Conservation (phyloP, 2,797 vertebrate species). For the Crax fasciolata region DNA sequence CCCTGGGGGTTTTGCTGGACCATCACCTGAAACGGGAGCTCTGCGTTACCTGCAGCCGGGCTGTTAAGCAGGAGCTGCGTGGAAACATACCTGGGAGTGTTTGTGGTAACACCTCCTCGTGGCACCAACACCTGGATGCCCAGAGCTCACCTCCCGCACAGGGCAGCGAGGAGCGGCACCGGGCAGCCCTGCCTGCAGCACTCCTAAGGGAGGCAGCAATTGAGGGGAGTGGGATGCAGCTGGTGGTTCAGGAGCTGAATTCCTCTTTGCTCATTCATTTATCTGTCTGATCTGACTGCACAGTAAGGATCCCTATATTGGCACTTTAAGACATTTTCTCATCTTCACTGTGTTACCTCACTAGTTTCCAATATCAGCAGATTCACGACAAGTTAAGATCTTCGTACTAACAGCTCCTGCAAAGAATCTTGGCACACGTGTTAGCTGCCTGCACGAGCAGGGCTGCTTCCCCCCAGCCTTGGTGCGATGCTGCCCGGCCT, state of each 20-base stretch:
- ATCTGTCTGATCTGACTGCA: background rate
- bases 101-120: background rate
- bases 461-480: background rate
- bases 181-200: background rate
- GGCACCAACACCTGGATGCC: no score
- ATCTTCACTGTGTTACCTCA: slow-evolving; percentile 9
- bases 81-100: background rate
- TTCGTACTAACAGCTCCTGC: background rate
- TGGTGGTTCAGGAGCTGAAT: background rate
- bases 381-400: background rate
- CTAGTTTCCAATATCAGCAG: background rate
- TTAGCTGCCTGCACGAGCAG: rapidly evolving
- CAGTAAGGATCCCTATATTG: background rate
- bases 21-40: rapidly evolving
- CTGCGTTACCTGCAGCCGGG: background rate
- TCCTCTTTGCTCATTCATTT: background rate
- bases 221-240: rapidly evolving
- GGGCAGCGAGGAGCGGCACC: rapidly evolving
- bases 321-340: slow-evolving; percentile 62
- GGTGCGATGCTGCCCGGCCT: background rate
- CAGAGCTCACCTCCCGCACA: background rate
- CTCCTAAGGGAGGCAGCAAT: rapidly evolving
- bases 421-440: background rate
- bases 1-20: background rate
- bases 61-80: background rate